Conservation (phyloP, 1,140 invertebrate genomes). For the Acromyrmex heyeri region DNA sequence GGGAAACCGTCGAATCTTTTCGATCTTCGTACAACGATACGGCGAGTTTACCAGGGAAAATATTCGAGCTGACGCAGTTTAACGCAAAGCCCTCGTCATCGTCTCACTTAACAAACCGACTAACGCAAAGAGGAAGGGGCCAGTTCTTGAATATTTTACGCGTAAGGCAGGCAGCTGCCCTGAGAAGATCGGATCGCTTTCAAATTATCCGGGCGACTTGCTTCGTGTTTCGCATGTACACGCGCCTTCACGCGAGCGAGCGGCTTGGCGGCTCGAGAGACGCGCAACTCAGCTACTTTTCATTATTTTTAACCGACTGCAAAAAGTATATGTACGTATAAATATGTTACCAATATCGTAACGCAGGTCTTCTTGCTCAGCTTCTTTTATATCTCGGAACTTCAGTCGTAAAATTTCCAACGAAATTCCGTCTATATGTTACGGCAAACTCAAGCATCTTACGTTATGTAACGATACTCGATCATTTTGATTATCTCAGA, state of each 20-base stretch:
- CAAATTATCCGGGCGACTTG: constrained; percentile 86
- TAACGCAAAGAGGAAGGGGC: constrained; percentile 70
- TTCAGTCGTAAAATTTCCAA: neutral
- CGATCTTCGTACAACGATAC: neutral
- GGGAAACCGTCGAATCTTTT: neutral
- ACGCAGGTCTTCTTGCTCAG: neutral
- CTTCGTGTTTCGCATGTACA: constrained; percentile 58
- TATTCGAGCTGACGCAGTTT: constrained; percentile 45
- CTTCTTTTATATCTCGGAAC: neutral
- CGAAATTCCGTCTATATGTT: neutral
- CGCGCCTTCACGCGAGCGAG: constrained; percentile 43
- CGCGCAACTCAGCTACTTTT: constrained; percentile 60
- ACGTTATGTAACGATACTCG: neutral
- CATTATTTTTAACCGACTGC: constrained; percentile 65
- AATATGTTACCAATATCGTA: constrained; percentile 13
- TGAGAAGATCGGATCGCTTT: constrained; percentile 85
- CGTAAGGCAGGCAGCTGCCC: constrained; percentile 86
- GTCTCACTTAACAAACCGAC: constrained; percentile 74
- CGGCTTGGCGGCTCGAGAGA: neutral
- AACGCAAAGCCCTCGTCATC: constrained; percentile 62
- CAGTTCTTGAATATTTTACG: constrained; percentile 86
- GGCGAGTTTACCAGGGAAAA: constrained; percentile 23
- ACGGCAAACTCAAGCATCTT: neutral
- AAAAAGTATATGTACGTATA: constrained; percentile 30
- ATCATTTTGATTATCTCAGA: constrained; percentile 21